phyloP scores from a whole-genome alignment of 2,113 vertebrate genomes.

The Uria lomvia region DNA sequence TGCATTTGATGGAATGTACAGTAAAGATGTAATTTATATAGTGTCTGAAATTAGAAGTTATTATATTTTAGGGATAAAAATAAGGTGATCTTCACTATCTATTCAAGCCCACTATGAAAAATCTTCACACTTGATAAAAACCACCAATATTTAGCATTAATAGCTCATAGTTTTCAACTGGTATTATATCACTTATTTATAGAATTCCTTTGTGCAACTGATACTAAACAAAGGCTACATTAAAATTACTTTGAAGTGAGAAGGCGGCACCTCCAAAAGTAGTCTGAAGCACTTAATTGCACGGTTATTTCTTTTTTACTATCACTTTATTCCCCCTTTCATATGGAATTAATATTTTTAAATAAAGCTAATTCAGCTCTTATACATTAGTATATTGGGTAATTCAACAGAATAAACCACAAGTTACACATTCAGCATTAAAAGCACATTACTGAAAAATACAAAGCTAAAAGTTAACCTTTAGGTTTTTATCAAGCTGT shows the following conservation, averaged over 20 bases:
- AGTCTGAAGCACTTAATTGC: neutral
- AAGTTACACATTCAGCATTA: neutral
- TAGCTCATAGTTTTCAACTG: neutral
- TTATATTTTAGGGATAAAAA: neutral
- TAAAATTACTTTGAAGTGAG: neutral
- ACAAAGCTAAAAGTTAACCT: conserved; percentile 22
- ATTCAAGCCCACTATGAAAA: neutral
- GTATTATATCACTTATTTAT: neutral
- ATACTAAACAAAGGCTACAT: neutral
- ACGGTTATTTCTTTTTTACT: neutral
- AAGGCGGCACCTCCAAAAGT: neutral
- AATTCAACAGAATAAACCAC: neutral
- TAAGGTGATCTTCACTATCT: neutral
- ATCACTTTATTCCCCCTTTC: neutral
- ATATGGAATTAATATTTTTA: neutral
- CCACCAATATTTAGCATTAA: neutral
- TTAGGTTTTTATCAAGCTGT: neutral
- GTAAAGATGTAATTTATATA: neutral
- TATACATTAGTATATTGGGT: neutral
- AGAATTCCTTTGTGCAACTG: neutral
- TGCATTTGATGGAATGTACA: neutral
- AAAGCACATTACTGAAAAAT: conserved; percentile 25
- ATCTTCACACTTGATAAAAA: neutral
- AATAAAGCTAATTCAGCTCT: neutral
- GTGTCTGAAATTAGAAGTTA: neutral